These are phyloP conservation scores for Prunella himalayana DNA, from an alignment of 2,113 vertebrate species.

Conservation along the genomic window DNA sequence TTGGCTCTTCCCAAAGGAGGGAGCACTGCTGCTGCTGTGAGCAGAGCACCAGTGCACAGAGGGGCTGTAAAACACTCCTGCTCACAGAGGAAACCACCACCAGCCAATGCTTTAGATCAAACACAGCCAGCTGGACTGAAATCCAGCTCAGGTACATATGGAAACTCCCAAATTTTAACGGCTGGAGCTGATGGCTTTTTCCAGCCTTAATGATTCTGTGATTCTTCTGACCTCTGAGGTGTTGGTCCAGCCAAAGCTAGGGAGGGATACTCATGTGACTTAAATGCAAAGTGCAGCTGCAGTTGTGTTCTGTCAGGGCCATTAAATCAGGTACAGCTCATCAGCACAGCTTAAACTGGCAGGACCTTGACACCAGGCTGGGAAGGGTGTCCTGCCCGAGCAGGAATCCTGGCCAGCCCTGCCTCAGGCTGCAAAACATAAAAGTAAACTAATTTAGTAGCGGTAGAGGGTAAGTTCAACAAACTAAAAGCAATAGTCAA, in stretches of 20 bases:
- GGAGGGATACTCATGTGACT: neutral
- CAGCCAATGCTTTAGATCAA: neutral
- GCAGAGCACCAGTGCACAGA: neutral
- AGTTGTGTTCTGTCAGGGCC: neutral
- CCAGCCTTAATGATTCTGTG: neutral
- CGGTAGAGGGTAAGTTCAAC: neutral
- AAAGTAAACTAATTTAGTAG: neutral
- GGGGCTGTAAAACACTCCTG: neutral
- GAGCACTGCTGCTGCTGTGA: neutral
- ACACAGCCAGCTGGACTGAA: neutral
- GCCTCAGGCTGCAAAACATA: neutral
- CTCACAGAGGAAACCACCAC: neutral
- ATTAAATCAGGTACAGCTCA: neutral
- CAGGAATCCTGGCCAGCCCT: neutral
- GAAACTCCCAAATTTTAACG: fast-evolving
- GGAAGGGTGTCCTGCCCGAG: neutral
- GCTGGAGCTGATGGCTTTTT: neutral
- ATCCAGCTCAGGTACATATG: neutral
- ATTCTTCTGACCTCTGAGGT: neutral
- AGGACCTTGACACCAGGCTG: neutral
- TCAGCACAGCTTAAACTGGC: neutral
- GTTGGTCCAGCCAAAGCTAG: neutral
- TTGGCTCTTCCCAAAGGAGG: neutral
- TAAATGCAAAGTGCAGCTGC: neutral
- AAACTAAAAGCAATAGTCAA: neutral